phyloP scores from a whole-genome alignment of 2,113 vertebrate genomes.

The Thryonomys swinderianus region DNA sequence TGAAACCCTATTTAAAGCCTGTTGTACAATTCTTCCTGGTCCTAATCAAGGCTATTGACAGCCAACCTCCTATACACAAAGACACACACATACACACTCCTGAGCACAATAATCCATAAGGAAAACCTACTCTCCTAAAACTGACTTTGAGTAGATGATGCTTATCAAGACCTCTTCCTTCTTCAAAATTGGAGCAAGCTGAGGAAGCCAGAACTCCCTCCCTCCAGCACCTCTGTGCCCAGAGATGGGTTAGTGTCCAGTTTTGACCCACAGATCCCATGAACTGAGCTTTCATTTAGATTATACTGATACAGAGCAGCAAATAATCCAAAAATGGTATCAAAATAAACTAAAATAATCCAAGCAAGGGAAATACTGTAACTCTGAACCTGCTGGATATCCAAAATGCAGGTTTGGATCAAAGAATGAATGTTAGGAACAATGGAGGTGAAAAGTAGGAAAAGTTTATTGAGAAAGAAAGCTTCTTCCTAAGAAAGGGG shows the following conservation, averaged over 20 bases:
- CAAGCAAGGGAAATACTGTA: too few species aligned
- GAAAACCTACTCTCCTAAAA: not conserved
- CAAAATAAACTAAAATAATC: too few species aligned
- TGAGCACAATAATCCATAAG: not conserved
- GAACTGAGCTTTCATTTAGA: not conserved
- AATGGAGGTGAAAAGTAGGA: too few species aligned
- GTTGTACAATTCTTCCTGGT: not conserved
- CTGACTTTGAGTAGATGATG: not conserved
- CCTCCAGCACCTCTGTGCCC: not conserved
- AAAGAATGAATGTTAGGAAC: too few species aligned
- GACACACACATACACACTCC: not conserved
- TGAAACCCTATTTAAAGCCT: not conserved
- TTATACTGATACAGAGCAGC: too few species aligned
- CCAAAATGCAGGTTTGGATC: too few species aligned
- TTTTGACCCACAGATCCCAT: not conserved
- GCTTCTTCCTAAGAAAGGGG: too few species aligned
- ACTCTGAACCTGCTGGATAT: too few species aligned
- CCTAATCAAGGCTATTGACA: not conserved
- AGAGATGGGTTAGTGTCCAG: not conserved
- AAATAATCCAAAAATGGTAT: too few species aligned
- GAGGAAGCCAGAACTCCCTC: not conserved
- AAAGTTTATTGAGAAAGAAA: too few species aligned
- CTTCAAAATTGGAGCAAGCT: not conserved
- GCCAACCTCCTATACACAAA: not conserved
- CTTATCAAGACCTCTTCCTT: not conserved